These are phyloP conservation scores for Catamblyrhynchus diadema DNA, from an alignment of 2,797 vertebrate genomes.

Conservation along the genomic window DNA sequence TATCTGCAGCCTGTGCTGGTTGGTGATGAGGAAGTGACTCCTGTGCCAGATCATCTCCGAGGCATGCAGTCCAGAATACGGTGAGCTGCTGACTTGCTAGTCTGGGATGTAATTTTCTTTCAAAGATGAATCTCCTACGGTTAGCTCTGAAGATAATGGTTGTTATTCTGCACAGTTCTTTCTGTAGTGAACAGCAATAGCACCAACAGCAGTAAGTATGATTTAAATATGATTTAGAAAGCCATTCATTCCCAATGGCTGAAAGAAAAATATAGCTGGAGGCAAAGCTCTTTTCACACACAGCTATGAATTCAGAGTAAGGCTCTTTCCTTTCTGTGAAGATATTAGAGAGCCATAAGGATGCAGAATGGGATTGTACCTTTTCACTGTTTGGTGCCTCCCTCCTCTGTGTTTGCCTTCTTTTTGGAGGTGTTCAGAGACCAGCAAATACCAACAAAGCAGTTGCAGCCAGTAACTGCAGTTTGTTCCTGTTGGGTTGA, in stretches of 20 bases:
- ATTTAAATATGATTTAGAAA: neutral
- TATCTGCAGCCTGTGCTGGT: neutral
- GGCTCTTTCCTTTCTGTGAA: neutral
- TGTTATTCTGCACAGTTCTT: neutral
- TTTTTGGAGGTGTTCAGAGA: neutral
- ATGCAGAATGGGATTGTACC: neutral
- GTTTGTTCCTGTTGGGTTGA: neutral
- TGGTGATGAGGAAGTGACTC: neutral
- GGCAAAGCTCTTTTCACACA: neutral
- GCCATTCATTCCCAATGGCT: neutral
- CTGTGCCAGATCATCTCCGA: neutral
- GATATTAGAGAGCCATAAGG: neutral
- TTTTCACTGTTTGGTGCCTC: neutral
- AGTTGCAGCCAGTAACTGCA: no score
- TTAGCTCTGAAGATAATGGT: neutral
- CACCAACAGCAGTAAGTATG: neutral
- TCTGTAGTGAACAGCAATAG: neutral
- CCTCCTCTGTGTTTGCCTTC: accelerated
- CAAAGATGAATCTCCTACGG: neutral
- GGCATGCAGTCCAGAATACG: neutral
- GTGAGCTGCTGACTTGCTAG: neutral
- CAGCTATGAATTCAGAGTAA: neutral
- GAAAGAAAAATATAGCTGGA: neutral
- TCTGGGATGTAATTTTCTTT: neutral
- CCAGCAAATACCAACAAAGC: neutral